Conservation (phyloP, 2,888 invertebrate genomes). For the Limenitis camilla region DNA sequence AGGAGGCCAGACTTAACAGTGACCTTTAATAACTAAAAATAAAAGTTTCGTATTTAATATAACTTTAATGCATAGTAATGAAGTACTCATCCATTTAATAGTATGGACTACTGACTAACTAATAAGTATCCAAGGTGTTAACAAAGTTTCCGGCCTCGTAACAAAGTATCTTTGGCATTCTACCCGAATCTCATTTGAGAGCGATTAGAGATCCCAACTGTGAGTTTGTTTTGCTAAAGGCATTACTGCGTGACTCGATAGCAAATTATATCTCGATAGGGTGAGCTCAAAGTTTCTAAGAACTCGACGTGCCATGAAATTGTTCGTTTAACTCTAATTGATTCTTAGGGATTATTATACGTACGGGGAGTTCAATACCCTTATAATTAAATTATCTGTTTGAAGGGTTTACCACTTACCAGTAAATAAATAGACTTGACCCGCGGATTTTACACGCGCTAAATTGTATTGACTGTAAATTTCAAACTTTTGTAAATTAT, state of each 20-base stretch:
- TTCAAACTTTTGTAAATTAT: too few species aligned
- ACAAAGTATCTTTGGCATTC: slow-evolving; percentile 5
- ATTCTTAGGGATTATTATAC: slow-evolving; percentile 6
- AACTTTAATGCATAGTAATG: too few species aligned
- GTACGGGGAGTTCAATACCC: not conserved
- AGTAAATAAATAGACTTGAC: not conserved
- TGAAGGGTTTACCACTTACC: not conserved
- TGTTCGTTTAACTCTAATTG: slow-evolving; percentile 6
- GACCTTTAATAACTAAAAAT: too few species aligned
- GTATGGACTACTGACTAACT: too few species aligned
- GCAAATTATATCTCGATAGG: slow-evolving; percentile 12
- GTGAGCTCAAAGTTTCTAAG: slow-evolving; percentile 10
- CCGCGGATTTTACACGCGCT: too few species aligned
- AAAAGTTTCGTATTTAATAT: too few species aligned
- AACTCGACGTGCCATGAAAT: slow-evolving; percentile 10
- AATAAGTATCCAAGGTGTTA: not conserved
- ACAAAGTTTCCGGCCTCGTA: not conserved
- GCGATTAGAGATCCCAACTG: slow-evolving; percentile 10
- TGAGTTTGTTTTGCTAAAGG: slow-evolving; percentile 18
- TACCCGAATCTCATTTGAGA: slow-evolving; percentile 10
- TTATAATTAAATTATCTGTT: not conserved
- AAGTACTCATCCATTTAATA: too few species aligned
- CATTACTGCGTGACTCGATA: slow-evolving; percentile 18
- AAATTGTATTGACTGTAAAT: too few species aligned
- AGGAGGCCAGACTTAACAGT: too few species aligned